Conservation (phyloP, 1,140 invertebrate species). For the Lepidurus arcticus region DNA sequence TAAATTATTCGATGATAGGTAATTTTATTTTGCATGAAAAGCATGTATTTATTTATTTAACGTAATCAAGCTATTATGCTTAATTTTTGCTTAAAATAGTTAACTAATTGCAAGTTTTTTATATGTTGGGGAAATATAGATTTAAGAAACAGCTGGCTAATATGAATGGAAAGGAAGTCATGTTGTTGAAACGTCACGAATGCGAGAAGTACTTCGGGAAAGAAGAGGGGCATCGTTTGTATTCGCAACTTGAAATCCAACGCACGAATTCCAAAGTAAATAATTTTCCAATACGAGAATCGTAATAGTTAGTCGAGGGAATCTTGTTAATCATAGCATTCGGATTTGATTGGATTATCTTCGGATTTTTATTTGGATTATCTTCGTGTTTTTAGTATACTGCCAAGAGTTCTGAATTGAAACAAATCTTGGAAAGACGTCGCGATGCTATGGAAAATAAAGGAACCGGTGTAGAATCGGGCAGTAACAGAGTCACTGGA, state of each 20-base stretch:
- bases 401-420: conserved; percentile 15
- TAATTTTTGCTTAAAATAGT: background rate
- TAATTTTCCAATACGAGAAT: conserved; percentile 32
- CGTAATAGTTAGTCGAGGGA: background rate
- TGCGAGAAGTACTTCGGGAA: conserved; percentile 61
- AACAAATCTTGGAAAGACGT: background rate
- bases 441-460: background rate
- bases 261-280: conserved; percentile 68
- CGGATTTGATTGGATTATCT: too few species aligned
- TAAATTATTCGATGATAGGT: conserved; percentile 64
- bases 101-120: conserved; percentile 10
- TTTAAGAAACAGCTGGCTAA: conserved; percentile 58
- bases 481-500: background rate
- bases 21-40: conserved; percentile 36
- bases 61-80: background rate
- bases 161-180: conserved; percentile 63
- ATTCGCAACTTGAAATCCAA: conserved; percentile 68
- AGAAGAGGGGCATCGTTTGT: conserved; percentile 63
- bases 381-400: background rate
- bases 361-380: background rate
- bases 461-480: background rate
- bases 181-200: conserved; percentile 56
- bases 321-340: too few species aligned
- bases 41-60: conserved; percentile 16
- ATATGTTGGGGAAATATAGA: conserved; percentile 37